phyloP scores from a whole-genome alignment of 1,140 invertebrate species.

The Thrips palmi region DNA sequence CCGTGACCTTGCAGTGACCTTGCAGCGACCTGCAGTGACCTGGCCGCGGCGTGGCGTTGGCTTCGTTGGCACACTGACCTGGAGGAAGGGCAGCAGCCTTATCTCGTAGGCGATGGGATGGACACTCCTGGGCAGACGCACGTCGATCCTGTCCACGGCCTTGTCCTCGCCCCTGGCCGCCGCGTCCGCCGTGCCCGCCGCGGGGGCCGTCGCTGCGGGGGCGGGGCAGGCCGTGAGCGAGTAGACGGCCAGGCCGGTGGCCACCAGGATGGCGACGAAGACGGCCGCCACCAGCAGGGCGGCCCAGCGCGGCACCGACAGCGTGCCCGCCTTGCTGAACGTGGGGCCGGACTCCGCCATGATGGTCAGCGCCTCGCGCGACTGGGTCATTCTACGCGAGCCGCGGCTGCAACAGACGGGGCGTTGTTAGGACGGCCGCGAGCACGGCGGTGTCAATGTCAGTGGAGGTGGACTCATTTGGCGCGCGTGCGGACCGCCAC shows the following conservation, averaged over 20 bases:
- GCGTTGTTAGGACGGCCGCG: conserved; percentile 11
- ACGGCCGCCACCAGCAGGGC: conserved; percentile 6
- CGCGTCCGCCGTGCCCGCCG: not conserved
- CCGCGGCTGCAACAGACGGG: not conserved
- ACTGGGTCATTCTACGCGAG: conserved; percentile 4
- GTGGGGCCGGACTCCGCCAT: conserved; percentile 3
- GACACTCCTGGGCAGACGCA: conserved; percentile 43
- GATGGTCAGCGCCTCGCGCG: conserved; percentile 6
- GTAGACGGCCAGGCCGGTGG: conserved; percentile 6
- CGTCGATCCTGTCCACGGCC: conserved; percentile 21
- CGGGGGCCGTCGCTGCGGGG: not conserved
- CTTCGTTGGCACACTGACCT: no score
- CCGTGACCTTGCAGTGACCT: no score
- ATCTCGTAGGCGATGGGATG: conserved; percentile 47
- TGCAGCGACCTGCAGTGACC: no score
- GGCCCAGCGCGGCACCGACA: conserved; percentile 2
- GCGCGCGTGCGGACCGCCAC: no score
- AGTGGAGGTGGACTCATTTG: no score
- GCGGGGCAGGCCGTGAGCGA: conserved; percentile 2
- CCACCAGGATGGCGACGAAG: conserved; percentile 1
- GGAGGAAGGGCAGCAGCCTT: conserved; percentile 46
- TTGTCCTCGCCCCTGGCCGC: not conserved
- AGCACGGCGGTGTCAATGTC: conserved; percentile 14
- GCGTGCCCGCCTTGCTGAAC: conserved; percentile 1
- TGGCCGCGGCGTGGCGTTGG: no score